phyloP scores from a whole-genome alignment of 2,888 invertebrate genomes.

The Argyresthia goedartella region DNA sequence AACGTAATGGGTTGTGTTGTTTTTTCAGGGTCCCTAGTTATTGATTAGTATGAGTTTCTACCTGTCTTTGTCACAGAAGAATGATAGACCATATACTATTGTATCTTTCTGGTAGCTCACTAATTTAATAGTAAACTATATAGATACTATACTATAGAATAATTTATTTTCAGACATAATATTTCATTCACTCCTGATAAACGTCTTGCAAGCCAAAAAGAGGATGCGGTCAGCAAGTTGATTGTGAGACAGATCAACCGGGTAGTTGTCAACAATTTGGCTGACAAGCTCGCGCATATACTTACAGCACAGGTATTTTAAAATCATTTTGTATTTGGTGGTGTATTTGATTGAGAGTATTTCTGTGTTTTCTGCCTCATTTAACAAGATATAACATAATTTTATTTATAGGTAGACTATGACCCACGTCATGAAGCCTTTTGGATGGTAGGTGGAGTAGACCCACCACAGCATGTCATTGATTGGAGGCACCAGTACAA shows the following conservation, averaged over 20 bases:
- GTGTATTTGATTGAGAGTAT: too few species aligned
- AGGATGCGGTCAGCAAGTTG: conserved; percentile 56
- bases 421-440: conserved; percentile 87
- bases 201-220: conserved; percentile 33
- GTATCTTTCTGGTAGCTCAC: too few species aligned
- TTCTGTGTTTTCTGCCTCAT: too few species aligned
- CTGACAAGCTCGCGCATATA: conserved; percentile 73
- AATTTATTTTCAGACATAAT: conserved; percentile 25
- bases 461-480: conserved; percentile 57
- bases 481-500: conserved; percentile 42
- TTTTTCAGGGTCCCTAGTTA: too few species aligned
- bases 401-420: conserved; percentile 74
- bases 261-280: conserved; percentile 72
- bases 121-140: too few species aligned
- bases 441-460: conserved; percentile 85
- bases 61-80: too few species aligned
- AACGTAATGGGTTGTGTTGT: too few species aligned
- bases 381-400: background rate
- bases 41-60: too few species aligned
- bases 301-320: conserved; percentile 66
- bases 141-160: background rate
- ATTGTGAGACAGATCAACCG: conserved; percentile 79
- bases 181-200: conserved; percentile 19
- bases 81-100: too few species aligned
- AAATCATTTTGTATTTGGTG: too few species aligned